Base-by-base conservation (phyloP, 2,888 invertebrate genomes). In the Nemotelus nigrinus region DNA sequence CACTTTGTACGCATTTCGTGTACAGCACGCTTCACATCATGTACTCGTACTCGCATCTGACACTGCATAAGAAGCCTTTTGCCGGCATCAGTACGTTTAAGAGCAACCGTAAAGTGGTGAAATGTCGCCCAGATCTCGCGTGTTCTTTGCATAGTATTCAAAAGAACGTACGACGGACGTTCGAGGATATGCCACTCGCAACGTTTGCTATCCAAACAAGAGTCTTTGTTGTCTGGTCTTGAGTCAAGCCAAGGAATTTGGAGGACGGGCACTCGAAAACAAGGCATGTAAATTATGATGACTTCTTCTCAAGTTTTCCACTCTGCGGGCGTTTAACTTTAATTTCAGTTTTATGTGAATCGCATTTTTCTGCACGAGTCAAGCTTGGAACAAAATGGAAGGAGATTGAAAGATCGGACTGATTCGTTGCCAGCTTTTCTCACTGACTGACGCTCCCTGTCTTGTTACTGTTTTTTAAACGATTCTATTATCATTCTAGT, bases 291-390 rank as follows among this genome's bases (percentile, higher is more conserved):
- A 74, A 74, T 74, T 74, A 74, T 74, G 74, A 74, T 74, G 74
- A 74, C 74, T 74, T 60, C 60, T 63, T 74, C 60, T 63, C 48
- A 74, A 74, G 74, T 74, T 74, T 74, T 74, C 74, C 74, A 74
- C 74, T 74, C 74, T 74, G 60, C 74, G 74, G 74, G 74, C 74
- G 74, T 74, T 74, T 74, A 74, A 74, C 74, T 74, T 74, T 74
- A 74, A 74, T 74, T 74, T 60, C 48, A 48, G 74, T 63, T 63
- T 63, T 74, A 63, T 48, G 60, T 41, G 74, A 63, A 10, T 74
- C 41, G 60, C 25, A 60, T 74, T 74, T 72, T 72, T 41, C 39
- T 47, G 10, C 39, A 44, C 39, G 65, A 58, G 72, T 25, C 72
- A 58, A 55, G 43, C 55, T 3, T 41, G 50, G 39, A 60, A 60